Conservation (phyloP, 2,797 vertebrate species). For the Fundulus diaphanus region DNA sequence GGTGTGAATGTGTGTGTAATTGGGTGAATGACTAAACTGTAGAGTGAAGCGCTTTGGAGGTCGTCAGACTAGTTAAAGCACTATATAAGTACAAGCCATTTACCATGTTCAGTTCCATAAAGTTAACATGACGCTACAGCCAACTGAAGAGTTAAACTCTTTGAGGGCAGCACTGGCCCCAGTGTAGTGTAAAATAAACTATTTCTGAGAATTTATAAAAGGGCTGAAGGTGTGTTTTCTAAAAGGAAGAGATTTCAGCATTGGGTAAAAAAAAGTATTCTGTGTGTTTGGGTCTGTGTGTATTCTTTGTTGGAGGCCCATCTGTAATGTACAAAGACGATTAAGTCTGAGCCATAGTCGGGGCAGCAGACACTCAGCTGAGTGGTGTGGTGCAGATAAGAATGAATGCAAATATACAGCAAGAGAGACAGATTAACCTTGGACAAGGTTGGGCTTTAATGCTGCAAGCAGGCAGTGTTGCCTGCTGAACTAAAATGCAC, state of each 20-base stretch:
- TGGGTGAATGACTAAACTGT: no score
- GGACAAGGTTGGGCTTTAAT: constrained; percentile 80
- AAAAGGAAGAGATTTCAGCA: constrained; percentile 19
- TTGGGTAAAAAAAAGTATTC: constrained; percentile 1
- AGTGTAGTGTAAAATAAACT: constrained; percentile 45
- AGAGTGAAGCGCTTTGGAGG: no score
- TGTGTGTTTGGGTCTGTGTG: constrained; percentile 19
- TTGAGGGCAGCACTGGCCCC: constrained; percentile 22
- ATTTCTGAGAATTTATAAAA: constrained; percentile 41
- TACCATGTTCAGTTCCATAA: constrained; percentile 22
- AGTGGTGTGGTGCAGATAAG: constrained; percentile 83
- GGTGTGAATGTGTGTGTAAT: no score
- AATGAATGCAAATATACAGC: constrained; percentile 84
- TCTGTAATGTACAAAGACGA: constrained; percentile 83
- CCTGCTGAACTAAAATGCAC: constrained; percentile 47
- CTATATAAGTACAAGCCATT: no score
- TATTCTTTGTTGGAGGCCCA: constrained; percentile 66
- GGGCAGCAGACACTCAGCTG: constrained; percentile 72
- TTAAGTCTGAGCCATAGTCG: constrained; percentile 75
- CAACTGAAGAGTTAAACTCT: constrained; percentile 38
- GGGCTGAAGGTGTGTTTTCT: constrained; percentile 36
- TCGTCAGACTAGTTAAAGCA: no score
- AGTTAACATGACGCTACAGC: constrained; percentile 36
- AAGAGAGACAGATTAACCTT: constrained; percentile 87
- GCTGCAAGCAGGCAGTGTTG: constrained; percentile 47